Base-by-base conservation (phyloP, 1,140 invertebrate species). In the Pteromalus puparum region DNA sequence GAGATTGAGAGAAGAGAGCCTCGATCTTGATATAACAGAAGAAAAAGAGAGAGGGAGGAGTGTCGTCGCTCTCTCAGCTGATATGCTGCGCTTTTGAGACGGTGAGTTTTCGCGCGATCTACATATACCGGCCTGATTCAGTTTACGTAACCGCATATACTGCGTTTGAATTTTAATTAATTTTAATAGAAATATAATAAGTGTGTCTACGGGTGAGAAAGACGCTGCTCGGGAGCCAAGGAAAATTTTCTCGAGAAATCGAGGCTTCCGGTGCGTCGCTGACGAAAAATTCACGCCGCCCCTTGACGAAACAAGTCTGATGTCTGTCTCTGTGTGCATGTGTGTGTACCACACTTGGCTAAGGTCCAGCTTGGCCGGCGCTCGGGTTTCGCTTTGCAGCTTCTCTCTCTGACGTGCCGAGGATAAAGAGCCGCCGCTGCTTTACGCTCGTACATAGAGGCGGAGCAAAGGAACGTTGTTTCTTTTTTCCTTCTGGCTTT, bases 321-420 rank as follows among this genome's bases (percentile, higher is more conserved):
- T 61, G 53, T 53, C 26, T 34, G 30, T 5, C 30, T 34, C 30
- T 34, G 21, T 26, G 46, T 48, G 13, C 76, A n/a, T 68, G 38
- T n/a, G 53, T 2, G 48, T 12, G 67, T 72, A 24, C 28, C 7
- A 82, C 48, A 84, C 81, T 80, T 85, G 86, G 78, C 82, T 18
- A 30, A 15, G 77, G 61, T 85, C 86, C 76, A 82, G 72, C 65
- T 85, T 82, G 76, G 77, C 84, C 61, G 72, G 42, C 68, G 30
- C 68, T 70, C 82, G 76, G 67, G 34, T 82, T 82, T 82, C 53
- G 34, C 46, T 53, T 53, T 53, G 24, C 72, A 15, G 26, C 70
- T 12, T 15, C 15, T 53, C 48, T 53, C 48, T 53, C 13, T 18
- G 30, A 12, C 46, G 75, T 24, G 46, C 75, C 46, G 75, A n/a